Base-by-base conservation (phyloP, 1,140 invertebrate species). In the Eumeta japonica region DNA sequence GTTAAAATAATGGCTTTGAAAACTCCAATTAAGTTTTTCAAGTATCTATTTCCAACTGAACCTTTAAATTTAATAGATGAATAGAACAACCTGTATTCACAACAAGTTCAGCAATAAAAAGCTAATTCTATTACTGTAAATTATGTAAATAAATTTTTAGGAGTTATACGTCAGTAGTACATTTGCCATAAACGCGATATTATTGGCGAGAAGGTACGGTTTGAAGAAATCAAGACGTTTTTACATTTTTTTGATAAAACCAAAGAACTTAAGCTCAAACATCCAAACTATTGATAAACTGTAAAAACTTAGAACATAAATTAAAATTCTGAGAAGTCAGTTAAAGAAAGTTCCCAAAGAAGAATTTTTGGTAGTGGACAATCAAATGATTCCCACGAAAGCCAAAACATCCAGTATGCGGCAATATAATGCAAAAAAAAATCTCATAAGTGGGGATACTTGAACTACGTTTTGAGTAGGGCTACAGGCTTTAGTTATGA, bases 381-480 rank as follows among this genome's bases (percentile, higher is more conserved):
- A 58, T 33, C 56, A 41, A 11, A 44, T 38, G 28, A 41, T 41
- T 9, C 40, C 55, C 5, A 68, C 54, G 31, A 76, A 67, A 48
- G 55, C 53, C 10, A 36, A 52, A 15, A 31, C 41, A 2, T 41
- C 54, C 14, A 12, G 14, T 11, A 48, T 62, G 16, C 61, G 62
- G 30, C 67, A 70, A 35, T 71, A 75, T 46, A 53, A 67, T 24
- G 54, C 50, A 2, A 53, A 52, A 20, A n/a, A n/a, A 43, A 37
- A 20, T 64, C 72, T 5, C 54, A 65, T 32, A 76, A 74, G 37
- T 62, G 59, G 52, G 68, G 64, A 3, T 63, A 63, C 9, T 70
- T 68, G 45, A 47, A 58, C 10, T 73, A 51, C 34, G 48, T 57
- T 14, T 19, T 60, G 3, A 48, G 46, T 31, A 52, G 37, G 11